phyloP scores from a whole-genome alignment of 2,797 vertebrate genomes.

The Craterocephalus amniculus region DNA sequence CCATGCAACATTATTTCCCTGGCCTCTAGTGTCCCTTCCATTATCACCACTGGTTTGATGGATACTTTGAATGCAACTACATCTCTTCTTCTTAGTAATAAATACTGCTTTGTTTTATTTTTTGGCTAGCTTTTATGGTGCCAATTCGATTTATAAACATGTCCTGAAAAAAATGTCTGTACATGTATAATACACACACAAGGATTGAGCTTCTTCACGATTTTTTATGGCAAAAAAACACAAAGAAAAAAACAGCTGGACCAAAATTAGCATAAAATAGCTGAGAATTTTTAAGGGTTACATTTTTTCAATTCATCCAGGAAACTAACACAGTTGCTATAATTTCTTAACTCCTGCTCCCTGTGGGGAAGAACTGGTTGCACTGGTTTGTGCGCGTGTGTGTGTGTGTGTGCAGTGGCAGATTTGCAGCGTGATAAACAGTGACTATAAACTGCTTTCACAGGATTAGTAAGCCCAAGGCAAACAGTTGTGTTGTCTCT shows the following conservation, averaged over 20 bases:
- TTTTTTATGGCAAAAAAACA: background rate
- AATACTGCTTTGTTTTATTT: too few relatives aligned
- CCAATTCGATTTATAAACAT: too few relatives aligned
- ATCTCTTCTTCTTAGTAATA: too few relatives aligned
- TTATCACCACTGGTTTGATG: too few relatives aligned
- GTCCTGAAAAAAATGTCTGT: too few relatives aligned
- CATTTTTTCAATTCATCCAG: background rate
- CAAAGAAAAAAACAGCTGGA: background rate
- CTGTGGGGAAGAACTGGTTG: background rate
- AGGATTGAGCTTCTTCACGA: too few relatives aligned
- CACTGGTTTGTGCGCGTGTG: background rate
- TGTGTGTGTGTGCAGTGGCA: background rate
- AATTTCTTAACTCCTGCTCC: background rate
- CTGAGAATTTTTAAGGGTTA: background rate
- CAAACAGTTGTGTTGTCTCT: constrained; percentile 16
- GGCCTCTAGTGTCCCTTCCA: too few relatives aligned
- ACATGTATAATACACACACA: too few relatives aligned
- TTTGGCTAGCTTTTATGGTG: too few relatives aligned
- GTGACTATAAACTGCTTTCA: background rate
- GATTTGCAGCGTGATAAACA: constrained; percentile 3
- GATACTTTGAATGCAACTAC: too few relatives aligned
- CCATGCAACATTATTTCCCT: too few relatives aligned
- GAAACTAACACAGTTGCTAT: background rate
- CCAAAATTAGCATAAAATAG: too few relatives aligned
- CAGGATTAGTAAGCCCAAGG: background rate